Evolutionary conservation across 92 coral and sea anemone species (phyloP).

Genomic region (Hydrozoanthus gracilis): DNA sequence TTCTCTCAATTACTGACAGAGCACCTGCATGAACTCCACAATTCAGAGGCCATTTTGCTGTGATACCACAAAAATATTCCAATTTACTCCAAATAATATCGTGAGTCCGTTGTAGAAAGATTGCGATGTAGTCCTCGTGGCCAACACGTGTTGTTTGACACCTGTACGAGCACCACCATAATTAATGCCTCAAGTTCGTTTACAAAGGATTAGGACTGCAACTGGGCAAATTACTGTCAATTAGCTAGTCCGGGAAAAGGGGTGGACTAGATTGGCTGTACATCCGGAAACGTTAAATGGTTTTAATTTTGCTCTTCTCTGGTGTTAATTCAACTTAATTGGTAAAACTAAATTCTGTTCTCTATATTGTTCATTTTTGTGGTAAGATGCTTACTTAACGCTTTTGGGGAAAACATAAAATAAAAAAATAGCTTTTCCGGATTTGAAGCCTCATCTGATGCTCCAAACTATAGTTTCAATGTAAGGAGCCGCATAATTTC

Average conservation of each 20-base stretch:
- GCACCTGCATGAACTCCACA: constrained; percentile 27
- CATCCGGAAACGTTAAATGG: not conserved
- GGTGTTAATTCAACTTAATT: constrained; percentile 44
- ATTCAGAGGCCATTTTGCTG: constrained; percentile 19
- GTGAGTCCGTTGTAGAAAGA: constrained; percentile 25
- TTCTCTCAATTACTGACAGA: not conserved
- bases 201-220: constrained; percentile 17
- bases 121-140: constrained; percentile 29
- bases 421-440: too few relatives aligned
- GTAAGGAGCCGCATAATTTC: too few relatives aligned
- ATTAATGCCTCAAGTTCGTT: constrained; percentile 19
- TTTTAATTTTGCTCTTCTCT: constrained; percentile 14
- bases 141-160: constrained; percentile 36
- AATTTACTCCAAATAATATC: not conserved
- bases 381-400: not conserved
- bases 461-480: too few relatives aligned
- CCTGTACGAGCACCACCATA: constrained; percentile 1
- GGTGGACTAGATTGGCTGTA: not conserved
- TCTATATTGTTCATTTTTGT: constrained; percentile 1
- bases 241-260: constrained; percentile 19
- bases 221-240: constrained; percentile 7
- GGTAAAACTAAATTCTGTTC: constrained; percentile 26
- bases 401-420: too few relatives aligned
- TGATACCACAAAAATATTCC: not conserved
- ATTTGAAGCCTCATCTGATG: too few relatives aligned